Percentiles rank a stretch among this genome's conserved stretches.
These are phyloP conservation scores for Lasioglossum oenotherae DNA, from an alignment of 2,888 invertebrate species.

Conservation along the genomic window DNA sequence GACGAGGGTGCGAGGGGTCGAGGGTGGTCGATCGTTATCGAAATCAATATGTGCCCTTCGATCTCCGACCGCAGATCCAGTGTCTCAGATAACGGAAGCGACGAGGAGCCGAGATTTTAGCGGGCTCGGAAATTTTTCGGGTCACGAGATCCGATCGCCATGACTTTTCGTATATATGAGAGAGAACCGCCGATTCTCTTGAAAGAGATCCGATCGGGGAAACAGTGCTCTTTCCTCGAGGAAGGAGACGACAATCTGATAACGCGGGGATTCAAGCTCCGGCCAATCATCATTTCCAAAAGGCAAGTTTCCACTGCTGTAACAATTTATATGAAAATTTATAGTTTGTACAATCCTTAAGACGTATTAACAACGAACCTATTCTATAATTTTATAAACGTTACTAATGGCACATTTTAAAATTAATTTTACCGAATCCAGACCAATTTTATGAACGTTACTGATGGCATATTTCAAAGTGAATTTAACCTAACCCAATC, in stretches of 20 bases:
- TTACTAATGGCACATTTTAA: no score
- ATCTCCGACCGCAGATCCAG: slow-evolving; percentile 65
- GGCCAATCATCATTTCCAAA: neutral
- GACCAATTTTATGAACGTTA: no score
- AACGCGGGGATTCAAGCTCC: slow-evolving; percentile 74
- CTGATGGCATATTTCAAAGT: no score
- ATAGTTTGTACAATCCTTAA: no score
- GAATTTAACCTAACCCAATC: neutral
- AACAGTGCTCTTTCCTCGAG: slow-evolving; percentile 47
- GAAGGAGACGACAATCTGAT: slow-evolving; percentile 73
- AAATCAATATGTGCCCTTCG: slow-evolving; percentile 67
- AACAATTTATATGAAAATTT: neutral
- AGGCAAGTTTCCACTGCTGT: neutral
- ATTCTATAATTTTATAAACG: no score
- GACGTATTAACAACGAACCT: no score
- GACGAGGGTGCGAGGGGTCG: slow-evolving; percentile 21
- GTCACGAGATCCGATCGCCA: slow-evolving; percentile 67
- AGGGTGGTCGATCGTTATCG: slow-evolving; percentile 64
- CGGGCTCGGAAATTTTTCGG: slow-evolving; percentile 57
- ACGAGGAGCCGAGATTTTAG: slow-evolving; percentile 48
- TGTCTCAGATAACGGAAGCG: slow-evolving; percentile 44
- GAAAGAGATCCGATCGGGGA: slow-evolving; percentile 63
- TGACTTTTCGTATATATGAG: slow-evolving; percentile 64
- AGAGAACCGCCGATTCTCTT: slow-evolving; percentile 40
- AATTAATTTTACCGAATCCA: no score